These are phyloP conservation scores for Columba janthina DNA, from an alignment of 2,113 vertebrate genomes.

Conservation along the genomic window DNA sequence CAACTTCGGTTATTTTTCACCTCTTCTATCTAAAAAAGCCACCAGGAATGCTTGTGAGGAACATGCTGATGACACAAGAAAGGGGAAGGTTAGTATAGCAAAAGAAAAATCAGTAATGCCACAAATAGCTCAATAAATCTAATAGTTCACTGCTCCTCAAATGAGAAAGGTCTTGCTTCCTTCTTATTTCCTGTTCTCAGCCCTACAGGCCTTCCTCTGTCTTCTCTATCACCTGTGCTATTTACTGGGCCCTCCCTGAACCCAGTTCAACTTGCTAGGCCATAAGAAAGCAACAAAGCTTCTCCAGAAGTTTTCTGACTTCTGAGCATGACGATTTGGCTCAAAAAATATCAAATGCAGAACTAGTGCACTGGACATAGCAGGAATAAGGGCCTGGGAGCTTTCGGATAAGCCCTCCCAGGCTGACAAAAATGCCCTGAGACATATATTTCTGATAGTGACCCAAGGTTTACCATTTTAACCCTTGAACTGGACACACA, in stretches of 20 bases:
- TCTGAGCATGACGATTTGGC: neutral
- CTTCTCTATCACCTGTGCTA: neutral
- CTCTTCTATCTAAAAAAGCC: neutral
- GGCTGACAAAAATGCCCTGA: neutral
- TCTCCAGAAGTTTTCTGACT: neutral
- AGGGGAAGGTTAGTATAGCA: neutral
- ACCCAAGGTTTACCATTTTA: neutral
- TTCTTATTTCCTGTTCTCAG: neutral
- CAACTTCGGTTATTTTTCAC: neutral
- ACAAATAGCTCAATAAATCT: neutral
- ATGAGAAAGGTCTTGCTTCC: neutral
- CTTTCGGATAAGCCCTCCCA: neutral
- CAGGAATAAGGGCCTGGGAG: neutral
- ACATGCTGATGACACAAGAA: neutral
- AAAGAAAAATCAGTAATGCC: neutral
- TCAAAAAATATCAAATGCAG: neutral
- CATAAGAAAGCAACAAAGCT: neutral
- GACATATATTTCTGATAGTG: neutral
- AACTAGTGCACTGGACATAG: neutral
- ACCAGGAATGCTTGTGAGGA: neutral
- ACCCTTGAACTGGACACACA: neutral
- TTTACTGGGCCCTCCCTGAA: neutral
- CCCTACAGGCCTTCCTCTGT: neutral
- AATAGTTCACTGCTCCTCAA: neutral
- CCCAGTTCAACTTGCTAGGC: neutral